Percentiles rank a stretch among this genome's conserved stretches.
phyloP scores from a whole-genome alignment of 2,888 invertebrate species.

The Netelia melanura region DNA sequence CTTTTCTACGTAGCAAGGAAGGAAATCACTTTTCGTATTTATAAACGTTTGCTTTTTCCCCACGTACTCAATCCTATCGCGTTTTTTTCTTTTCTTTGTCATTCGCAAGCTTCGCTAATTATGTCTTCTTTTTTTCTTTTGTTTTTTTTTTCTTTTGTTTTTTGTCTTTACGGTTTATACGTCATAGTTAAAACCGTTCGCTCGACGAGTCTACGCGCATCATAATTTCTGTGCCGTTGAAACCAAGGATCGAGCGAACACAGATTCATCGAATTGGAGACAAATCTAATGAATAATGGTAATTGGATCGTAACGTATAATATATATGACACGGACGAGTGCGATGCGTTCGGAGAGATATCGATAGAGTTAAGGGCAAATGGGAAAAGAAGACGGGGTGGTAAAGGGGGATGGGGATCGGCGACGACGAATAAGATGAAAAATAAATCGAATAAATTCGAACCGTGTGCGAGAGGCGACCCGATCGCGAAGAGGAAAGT shows the following conservation, averaged over 20 bases:
- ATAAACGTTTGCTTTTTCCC: not conserved
- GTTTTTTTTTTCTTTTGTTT: not conserved
- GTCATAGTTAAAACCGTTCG: not conserved
- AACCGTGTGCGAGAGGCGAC: conserved; percentile 30
- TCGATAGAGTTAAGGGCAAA: conserved; percentile 39
- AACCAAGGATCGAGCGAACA: conserved; percentile 7
- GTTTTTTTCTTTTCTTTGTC: too few relatives aligned
- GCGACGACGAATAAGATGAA: conserved; percentile 40
- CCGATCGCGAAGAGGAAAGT: conserved; percentile 21
- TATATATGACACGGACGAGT: conserved; percentile 18
- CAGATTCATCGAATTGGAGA: conserved; percentile 50
- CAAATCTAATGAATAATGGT: conserved; percentile 62
- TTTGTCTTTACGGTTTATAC: too few relatives aligned
- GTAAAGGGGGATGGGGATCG: too few relatives aligned
- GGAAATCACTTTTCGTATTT: not conserved
- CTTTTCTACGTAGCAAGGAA: not conserved
- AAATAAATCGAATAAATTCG: conserved; percentile 52
- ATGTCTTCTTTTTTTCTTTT: not conserved
- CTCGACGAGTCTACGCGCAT: not conserved
- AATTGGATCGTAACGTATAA: conserved; percentile 49
- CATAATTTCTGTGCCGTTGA: not conserved
- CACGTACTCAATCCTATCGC: too few relatives aligned
- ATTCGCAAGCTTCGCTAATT: too few relatives aligned
- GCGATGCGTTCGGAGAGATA: conserved; percentile 34
- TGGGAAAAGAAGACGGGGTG: conserved; percentile 29